Evolutionary conservation across 2,888 invertebrate genomes (phyloP), one percentile per base, ranked within the genome.

Genomic region (Cataglyphis cursor): DNA sequence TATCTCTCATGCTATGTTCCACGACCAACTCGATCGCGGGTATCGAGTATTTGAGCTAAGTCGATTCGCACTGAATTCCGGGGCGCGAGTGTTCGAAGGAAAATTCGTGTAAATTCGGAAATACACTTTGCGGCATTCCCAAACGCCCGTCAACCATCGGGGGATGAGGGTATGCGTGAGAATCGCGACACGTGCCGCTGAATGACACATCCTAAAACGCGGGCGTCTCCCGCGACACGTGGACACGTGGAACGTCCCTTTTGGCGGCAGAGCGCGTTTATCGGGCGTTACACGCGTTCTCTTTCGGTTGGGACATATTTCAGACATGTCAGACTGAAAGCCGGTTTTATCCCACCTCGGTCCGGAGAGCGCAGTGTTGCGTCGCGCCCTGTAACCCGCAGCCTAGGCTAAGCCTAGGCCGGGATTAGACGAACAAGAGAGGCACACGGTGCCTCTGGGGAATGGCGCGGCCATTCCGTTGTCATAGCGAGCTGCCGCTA

Each of bases 221-320:
- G 35, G 72, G 35, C 78, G 78, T 80, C 44, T 70, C 66, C n/a
- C 65, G 12, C 75, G 24, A 48, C 75, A 48, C 75, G 51, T n/a
- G 68, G 41, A 76, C 78, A 59, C 59, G 59, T 24, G 21, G 21
- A 70, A 48, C 24, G 57, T 80, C 59, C 18, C 59, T 54, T 59
- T 80, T 44, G 44, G 65, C 59, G 41, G 59, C 44, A 31, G 38
- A 38, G 35, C 78, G 35, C 78, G 72, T 80, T 80, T 80, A 80
- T 80, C 72, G 78, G 78, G 59, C 24, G 59, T 80, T 59, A 72
- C 72, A 59, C n/a, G 44, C 72, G 72, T 59, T 64, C 44, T 28
- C 59, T 38, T 51, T 18, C 59, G 72, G 72, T 72, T 59, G 72
- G 78, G 35, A 80, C 78, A 80, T 80, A 80, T 80, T 80, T 80